Evolutionary conservation across 2,113 vertebrate species (phyloP).

Genomic region (Syrrhaptes paradoxus): DNA sequence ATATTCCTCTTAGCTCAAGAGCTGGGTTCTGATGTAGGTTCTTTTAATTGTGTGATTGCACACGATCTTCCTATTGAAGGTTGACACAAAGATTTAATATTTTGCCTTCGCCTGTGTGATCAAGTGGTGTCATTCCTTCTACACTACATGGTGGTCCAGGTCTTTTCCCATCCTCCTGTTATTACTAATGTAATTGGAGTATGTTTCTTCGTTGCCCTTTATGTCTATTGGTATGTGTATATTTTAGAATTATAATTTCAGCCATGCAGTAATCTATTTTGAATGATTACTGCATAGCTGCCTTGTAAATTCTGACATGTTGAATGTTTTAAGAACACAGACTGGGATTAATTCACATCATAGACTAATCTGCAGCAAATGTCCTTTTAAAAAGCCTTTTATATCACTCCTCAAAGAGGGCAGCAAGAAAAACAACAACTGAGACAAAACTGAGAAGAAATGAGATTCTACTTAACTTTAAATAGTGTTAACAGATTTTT

Average conservation of each 20-base stretch:
- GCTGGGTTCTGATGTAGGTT: background rate
- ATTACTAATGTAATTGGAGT: background rate
- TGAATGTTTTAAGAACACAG: background rate
- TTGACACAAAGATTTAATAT: background rate
- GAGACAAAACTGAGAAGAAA: background rate
- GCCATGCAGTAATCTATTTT: background rate
- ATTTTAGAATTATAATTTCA: background rate
- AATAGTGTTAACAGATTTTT: background rate
- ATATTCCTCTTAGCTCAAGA: background rate
- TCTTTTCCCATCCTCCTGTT: background rate
- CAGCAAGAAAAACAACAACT: constrained; percentile 11
- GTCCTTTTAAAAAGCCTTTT: constrained; percentile 26
- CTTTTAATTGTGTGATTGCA: background rate
- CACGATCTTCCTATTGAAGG: accelerated
- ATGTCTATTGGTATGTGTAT: background rate
- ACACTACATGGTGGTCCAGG: background rate
- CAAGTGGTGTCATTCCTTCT: background rate
- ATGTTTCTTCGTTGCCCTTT: background rate
- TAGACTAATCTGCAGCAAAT: constrained; percentile 27
- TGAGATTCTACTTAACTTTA: background rate
- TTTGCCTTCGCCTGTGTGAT: background rate
- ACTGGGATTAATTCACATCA: constrained; percentile 25
- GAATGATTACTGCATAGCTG: background rate
- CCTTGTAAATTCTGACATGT: background rate
- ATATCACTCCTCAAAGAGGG: constrained; percentile 38